Percentiles rank a stretch among this genome's conserved stretches.
These are phyloP conservation scores for Phataginus tetradactyla DNA, from an alignment of 2,797 vertebrate species.

Conservation along the genomic window DNA sequence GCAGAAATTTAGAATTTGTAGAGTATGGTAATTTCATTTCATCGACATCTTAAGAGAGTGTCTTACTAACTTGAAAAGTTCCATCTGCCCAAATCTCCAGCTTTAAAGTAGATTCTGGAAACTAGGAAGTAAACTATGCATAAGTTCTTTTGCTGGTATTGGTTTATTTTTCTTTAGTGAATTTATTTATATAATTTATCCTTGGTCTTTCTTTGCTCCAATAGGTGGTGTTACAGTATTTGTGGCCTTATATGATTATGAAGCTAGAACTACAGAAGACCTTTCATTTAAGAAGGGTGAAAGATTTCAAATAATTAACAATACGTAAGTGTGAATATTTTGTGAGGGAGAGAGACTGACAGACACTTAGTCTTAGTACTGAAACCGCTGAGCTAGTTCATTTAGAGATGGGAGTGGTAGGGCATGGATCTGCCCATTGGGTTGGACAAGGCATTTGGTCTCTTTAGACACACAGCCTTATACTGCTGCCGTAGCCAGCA, in stretches of 20 bases:
- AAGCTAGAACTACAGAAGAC: conserved; percentile 97
- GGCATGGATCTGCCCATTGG: neutral
- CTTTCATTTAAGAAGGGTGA: conserved; percentile 98
- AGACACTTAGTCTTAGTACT: neutral
- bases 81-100: neutral
- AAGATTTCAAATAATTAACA: conserved; percentile 98
- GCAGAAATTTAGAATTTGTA: conserved; percentile 58
- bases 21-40: neutral
- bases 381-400: neutral
- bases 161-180: neutral
- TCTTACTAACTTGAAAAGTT: neutral
- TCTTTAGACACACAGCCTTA: neutral
- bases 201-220: conserved; percentile 28
- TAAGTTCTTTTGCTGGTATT: neutral
- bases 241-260: conserved; percentile 98
- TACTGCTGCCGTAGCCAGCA: neutral
- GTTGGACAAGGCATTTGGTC: neutral
- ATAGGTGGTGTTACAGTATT: conserved; percentile 96
- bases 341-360: neutral
- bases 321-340: conserved; percentile 90
- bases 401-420: neutral
- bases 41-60: conserved; percentile 21
- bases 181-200: conserved; percentile 37
- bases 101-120: conserved; percentile 32
- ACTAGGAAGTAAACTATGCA: neutral